Conservation (phyloP, 2,888 invertebrate genomes). For the Galerucella calmariensis region DNA sequence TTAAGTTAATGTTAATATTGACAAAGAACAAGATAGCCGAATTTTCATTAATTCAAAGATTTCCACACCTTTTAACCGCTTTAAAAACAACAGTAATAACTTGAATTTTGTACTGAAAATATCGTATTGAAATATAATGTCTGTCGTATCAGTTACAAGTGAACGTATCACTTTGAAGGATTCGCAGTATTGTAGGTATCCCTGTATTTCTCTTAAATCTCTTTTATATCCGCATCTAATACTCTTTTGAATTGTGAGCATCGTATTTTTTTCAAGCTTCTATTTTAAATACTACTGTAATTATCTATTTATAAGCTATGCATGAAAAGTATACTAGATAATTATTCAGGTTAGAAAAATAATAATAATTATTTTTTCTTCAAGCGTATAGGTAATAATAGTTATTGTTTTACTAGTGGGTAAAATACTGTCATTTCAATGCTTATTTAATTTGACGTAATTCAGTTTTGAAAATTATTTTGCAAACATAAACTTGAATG, state of each 20-base stretch:
- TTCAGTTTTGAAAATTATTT: too few species aligned
- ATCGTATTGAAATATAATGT: not conserved
- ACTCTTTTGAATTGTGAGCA: not conserved
- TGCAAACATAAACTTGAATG: too few species aligned
- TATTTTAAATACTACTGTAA: not conserved
- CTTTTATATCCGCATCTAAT: slow-evolving; percentile 6
- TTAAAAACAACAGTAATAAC: not conserved
- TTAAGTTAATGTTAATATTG: too few species aligned
- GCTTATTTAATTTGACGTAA: too few species aligned
- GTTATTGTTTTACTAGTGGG: too few species aligned
- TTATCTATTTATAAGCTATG: not conserved
- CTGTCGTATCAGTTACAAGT: not conserved
- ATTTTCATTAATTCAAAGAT: too few species aligned
- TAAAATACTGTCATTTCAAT: too few species aligned
- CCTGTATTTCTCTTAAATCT: slow-evolving; percentile 4
- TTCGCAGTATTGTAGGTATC: slow-evolving; percentile 5
- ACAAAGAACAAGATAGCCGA: too few species aligned
- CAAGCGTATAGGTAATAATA: too few species aligned
- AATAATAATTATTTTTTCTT: slow-evolving; percentile 19
- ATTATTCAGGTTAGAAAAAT: slow-evolving; percentile 1
- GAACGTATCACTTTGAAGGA: not conserved
- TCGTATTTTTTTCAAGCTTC: not conserved
- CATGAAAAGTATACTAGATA: slow-evolving; percentile 1
- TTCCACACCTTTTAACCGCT: too few species aligned
- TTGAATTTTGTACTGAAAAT: not conserved